Evolutionary conservation across 2,113 vertebrate genomes (phyloP).

Genomic region (Callocephalon fimbriatum): DNA sequence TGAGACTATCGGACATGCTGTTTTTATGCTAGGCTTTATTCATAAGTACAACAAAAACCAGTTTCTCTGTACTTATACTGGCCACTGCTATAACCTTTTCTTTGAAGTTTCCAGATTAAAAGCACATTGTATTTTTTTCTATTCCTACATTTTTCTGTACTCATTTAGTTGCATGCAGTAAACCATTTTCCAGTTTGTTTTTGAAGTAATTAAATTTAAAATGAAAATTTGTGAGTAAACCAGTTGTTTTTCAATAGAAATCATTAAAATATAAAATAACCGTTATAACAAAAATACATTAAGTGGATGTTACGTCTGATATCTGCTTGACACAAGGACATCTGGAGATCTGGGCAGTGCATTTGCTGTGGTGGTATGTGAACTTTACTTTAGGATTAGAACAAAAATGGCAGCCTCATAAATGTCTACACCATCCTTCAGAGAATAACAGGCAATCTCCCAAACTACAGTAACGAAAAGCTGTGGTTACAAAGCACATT

Average conservation of each 20-base stretch:
- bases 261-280: neutral
- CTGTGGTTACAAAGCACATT: neutral
- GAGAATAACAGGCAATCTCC: slow-evolving; percentile 45
- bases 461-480: neutral
- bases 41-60: neutral
- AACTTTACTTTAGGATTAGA: slow-evolving; percentile 73
- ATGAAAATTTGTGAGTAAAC: neutral
- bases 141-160: neutral
- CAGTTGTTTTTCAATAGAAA: neutral
- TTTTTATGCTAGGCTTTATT: neutral
- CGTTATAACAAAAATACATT: neutral
- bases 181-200: neutral
- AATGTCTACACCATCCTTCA: slow-evolving; percentile 29
- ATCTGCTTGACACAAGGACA: slow-evolving; percentile 36
- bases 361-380: slow-evolving; percentile 54
- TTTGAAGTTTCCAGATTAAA: neutral
- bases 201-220: neutral
- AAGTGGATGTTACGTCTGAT: neutral
- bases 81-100: neutral
- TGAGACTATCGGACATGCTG: neutral
- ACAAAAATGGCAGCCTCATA: slow-evolving; percentile 64
- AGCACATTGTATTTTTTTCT: neutral
- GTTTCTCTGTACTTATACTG: neutral
- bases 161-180: neutral
- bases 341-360: slow-evolving; percentile 58